Percentiles rank a stretch among this genome's conserved stretches.
Conservation (phyloP, 1,140 invertebrate genomes). For the Homarus americanus region DNA sequence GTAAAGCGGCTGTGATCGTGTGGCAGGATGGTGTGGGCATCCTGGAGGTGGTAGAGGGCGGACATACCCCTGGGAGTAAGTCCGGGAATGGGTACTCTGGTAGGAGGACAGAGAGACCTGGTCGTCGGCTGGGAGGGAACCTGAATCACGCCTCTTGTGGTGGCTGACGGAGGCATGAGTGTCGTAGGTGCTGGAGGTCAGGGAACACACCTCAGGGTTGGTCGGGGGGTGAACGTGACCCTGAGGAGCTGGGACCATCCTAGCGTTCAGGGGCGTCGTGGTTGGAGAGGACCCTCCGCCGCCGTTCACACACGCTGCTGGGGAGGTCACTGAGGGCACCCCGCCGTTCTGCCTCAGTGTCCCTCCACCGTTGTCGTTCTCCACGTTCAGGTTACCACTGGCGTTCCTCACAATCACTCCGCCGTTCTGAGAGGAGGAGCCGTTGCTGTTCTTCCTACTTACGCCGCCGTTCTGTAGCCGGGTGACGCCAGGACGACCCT, state of each 20-base stretch:
- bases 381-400: not conserved
- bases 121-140: conserved; percentile 22
- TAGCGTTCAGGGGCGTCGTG: not conserved
- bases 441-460: not conserved
- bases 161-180: not conserved
- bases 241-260: not conserved
- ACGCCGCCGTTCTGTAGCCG: conserved; percentile 10
- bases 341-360: conserved; percentile 23
- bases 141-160: conserved; percentile 31
- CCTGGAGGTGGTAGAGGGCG: conserved; percentile 55
- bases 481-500: not conserved
- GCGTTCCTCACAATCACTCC: not conserved
- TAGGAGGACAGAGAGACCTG: conserved; percentile 53
- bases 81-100: conserved; percentile 57
- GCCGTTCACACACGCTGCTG: too few species aligned
- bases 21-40: conserved; percentile 37
- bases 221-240: not conserved
- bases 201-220: conserved; percentile 53
- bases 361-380: not conserved
- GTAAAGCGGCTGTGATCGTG: conserved; percentile 22
- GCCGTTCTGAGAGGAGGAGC: conserved; percentile 29
- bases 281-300: too few species aligned
- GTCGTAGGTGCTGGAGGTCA: conserved; percentile 58
- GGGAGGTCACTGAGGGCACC: not conserved
- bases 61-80: conserved; percentile 62